Evolutionary conservation across 2,113 vertebrate species (phyloP).

Genomic region (Antigone vipio): DNA sequence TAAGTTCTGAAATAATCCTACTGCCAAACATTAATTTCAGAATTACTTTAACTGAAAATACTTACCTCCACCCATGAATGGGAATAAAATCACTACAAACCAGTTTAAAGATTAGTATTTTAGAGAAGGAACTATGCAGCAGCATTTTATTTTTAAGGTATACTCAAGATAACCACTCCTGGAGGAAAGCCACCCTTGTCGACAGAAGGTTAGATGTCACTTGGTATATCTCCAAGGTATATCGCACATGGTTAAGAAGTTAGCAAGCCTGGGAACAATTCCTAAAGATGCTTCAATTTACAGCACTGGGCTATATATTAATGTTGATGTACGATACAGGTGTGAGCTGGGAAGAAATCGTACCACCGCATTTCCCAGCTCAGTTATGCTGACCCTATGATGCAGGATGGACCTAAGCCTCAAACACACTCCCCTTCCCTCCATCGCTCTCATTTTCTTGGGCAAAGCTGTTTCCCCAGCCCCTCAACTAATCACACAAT

Average conservation of each 20-base stretch:
- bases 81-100: not conserved
- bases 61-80: not conserved
- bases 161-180: not conserved
- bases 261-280: not conserved
- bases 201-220: not conserved
- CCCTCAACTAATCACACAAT: not conserved
- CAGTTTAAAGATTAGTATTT: not conserved
- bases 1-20: conserved; percentile 15
- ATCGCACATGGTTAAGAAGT: not conserved
- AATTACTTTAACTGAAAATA: not conserved
- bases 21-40: not conserved
- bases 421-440: not conserved
- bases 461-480: not conserved
- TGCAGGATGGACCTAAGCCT: not conserved
- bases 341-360: not conserved
- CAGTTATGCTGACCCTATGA: fast-evolving
- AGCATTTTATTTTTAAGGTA: not conserved
- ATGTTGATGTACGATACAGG: not conserved
- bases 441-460: not conserved
- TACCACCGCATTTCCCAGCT: not conserved
- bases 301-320: not conserved
- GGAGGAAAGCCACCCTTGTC: not conserved
- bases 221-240: not conserved
- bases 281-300: not conserved
- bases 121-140: not conserved